Conservation (phyloP, 23 tunicate genomes). For the Clavelina lepadiformis region DNA sequence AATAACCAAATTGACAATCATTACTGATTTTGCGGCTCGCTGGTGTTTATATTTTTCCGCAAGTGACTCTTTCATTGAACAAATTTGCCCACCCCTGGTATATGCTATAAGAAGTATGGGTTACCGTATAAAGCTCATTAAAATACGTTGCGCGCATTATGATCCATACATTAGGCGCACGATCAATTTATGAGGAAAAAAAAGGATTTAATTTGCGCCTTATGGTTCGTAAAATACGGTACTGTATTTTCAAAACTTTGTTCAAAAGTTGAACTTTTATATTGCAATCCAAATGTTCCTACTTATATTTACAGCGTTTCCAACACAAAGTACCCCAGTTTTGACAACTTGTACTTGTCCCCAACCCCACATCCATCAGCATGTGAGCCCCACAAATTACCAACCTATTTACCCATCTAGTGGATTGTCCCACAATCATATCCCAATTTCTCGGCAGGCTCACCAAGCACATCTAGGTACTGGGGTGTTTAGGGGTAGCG, state of each 20-base stretch:
- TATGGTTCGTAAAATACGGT: too few relatives aligned
- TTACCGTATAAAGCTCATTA: too few relatives aligned
- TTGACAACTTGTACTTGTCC: constrained; percentile 57
- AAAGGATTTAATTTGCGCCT: background rate
- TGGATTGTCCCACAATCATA: background rate
- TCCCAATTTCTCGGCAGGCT: constrained; percentile 20
- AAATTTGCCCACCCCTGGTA: too few relatives aligned
- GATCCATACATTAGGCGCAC: too few relatives aligned
- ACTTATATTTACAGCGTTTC: constrained; percentile 30
- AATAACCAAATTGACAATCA: too few relatives aligned
- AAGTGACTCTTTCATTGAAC: too few relatives aligned
- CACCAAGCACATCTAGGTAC: constrained; percentile 30
- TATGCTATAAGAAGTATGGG: too few relatives aligned
- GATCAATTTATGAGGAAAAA: background rate
- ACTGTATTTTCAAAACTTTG: background rate
- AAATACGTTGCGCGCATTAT: too few relatives aligned
- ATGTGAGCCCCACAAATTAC: constrained; percentile 20
- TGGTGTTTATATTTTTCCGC: too few relatives aligned
- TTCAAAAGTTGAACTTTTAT: background rate
- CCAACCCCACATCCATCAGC: constrained; percentile 26
- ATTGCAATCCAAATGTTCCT: background rate
- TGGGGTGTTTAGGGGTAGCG: too few relatives aligned
- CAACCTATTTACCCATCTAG: constrained; percentile 28
- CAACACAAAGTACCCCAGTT: constrained; percentile 65
- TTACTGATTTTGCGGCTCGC: too few relatives aligned